Evolutionary conservation across 2,888 invertebrate species (phyloP), one percentile per base, ranked within the genome.

Genomic region (Meta bourneti): DNA sequence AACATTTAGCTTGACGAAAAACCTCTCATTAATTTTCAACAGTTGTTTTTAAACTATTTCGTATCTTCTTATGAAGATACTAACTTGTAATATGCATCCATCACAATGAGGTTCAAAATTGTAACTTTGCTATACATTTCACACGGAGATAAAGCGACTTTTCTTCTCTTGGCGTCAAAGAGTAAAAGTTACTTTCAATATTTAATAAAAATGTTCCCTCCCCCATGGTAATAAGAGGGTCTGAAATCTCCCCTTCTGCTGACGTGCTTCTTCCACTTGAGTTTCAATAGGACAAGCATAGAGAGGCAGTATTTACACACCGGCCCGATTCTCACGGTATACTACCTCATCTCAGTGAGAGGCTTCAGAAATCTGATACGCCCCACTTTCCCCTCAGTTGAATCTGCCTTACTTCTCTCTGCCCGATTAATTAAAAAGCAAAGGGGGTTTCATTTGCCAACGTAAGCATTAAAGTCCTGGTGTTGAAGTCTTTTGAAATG

Each of bases 281-380:
- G 78, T 51, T 70, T 19, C 19, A 78, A 77, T 51, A 74, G 75
- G 19, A 51, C 82, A 19, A n/a, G 69, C 77, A 52, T 52, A 51
- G 52, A 54, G 70, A 19, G 70, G 69, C 77, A 54, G 51, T 91
- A 91, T 91, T 91, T 91, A 82, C 91, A 87, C 91, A 87, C 71
- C 20, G n/a, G 91, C 51, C 69, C 51, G 75, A 49, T 91, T 91
- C 91, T 86, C 91, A 91, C 91, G 86, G 81, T 77, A 51, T 80
- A 48, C 87, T 71, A 48, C 54, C 80, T 74, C 88, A 52, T 52
- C 61, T 84, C 61, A 54, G 20, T 48, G 54, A 7, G 72, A 72
- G 51, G 82, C 34, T 69, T 19, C 71, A 48, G 89, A 83, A 89
- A 89, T 83, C 54, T 71, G 89, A 89, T 89, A n/a, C 54, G 34